Percentiles rank a stretch among this genome's conserved stretches.
Conservation (phyloP, 2,888 invertebrate species). For the Synergus gifuensis region DNA sequence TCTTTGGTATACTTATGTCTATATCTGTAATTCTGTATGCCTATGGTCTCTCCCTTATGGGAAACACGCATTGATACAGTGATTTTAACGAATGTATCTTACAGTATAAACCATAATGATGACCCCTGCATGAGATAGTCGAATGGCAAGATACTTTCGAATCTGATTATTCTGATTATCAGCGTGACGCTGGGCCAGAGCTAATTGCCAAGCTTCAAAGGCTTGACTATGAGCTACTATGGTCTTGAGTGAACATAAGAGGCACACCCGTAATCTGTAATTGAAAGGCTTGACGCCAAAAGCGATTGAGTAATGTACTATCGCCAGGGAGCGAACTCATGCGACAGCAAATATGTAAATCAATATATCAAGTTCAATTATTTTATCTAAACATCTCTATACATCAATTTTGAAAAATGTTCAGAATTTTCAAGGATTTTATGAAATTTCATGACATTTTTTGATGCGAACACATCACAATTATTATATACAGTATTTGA, state of each 20-base stretch:
- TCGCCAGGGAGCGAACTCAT: background rate
- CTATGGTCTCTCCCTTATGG: background rate
- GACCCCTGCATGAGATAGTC: background rate
- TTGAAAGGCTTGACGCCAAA: conserved; percentile 31
- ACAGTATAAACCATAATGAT: background rate
- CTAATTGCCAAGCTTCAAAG: conserved; percentile 8
- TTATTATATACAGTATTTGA: background rate
- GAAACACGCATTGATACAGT: conserved; percentile 5
- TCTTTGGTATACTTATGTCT: background rate
- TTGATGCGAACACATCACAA: no score
- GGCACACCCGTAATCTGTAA: conserved; percentile 31
- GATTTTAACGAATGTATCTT: background rate
- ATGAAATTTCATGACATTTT: no score
- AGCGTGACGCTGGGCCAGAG: conserved; percentile 18
- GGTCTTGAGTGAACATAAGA: background rate
- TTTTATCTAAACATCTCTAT: no score
- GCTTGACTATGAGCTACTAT: background rate
- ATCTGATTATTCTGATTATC: conserved; percentile 35
- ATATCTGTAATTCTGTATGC: no score
- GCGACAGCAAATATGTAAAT: background rate
- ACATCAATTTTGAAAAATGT: no score
- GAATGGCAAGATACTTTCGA: conserved; percentile 15
- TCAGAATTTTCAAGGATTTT: no score
- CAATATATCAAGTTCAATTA: no score
- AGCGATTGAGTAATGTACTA: conserved; percentile 13